Conservation (phyloP, 2,797 vertebrate species). For the Labeo calbasu region DNA sequence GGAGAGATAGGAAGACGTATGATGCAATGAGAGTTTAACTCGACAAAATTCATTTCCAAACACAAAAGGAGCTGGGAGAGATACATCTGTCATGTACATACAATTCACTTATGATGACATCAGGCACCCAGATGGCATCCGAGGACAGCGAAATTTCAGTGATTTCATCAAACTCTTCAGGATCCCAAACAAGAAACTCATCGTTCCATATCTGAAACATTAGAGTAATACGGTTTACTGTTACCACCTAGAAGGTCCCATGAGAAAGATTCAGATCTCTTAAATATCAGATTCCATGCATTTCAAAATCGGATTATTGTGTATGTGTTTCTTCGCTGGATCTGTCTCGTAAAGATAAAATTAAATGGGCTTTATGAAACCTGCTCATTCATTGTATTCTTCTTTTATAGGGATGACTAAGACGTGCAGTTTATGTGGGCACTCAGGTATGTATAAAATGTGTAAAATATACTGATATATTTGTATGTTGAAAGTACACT, state of each 20-base stretch:
- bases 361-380: background rate
- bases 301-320: slow-evolving; percentile 8
- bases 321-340: slow-evolving; percentile 6
- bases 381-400: too few species aligned
- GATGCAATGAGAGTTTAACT: slow-evolving; percentile 12
- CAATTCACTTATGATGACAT: slow-evolving; percentile 87
- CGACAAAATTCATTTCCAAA: slow-evolving; percentile 7
- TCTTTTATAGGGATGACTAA: background rate
- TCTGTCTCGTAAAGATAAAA: slow-evolving; percentile 2
- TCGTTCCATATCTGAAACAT: slow-evolving; percentile 85
- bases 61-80: slow-evolving; percentile 11
- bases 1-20: slow-evolving; percentile 32
- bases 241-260: slow-evolving; percentile 14
- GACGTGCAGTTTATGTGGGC: background rate
- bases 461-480: background rate
- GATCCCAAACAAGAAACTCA: slow-evolving; percentile 89
- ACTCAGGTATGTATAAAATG: background rate
- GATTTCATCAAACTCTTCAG: slow-evolving; percentile 86
- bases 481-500: background rate
- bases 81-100: slow-evolving; percentile 67
- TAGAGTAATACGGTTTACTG: slow-evolving; percentile 29
- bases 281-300: slow-evolving; percentile 15
- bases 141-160: slow-evolving; percentile 84
- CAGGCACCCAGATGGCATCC: slow-evolving; percentile 86
- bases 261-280: slow-evolving; percentile 20